Evolutionary conservation across 2,113 vertebrate species (phyloP), one percentile per base, ranked within the genome.

Genomic region (Dasyurus viverrinus): DNA sequence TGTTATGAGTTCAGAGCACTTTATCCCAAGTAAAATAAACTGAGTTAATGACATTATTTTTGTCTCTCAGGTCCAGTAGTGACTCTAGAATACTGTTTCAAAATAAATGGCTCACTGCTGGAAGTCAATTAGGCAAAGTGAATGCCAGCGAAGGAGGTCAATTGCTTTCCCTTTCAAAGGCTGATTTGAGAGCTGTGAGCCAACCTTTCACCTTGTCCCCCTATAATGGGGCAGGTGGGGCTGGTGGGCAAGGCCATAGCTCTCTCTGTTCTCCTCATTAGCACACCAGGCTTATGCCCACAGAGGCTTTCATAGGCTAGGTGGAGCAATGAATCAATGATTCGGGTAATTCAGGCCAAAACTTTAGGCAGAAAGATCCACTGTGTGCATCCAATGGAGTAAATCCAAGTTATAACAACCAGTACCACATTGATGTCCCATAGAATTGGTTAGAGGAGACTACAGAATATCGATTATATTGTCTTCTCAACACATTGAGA

Each of bases 11-110:
- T 98, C 95, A 76, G 96, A 96, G 97, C 96, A 97, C 94, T 98
- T 98, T 98, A 97, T 95, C 90, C 96, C 96, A 98, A 98, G 92
- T 92, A 98, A 98, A 98, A 97, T 96, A 98, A 98, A 98, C 96
- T 97, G 93, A 96, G 94, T 96, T 98, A 98, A 98, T 8, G 26
- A 94, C 96, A 97, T 98, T 98, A 97, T 98, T 98, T 97, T 97
- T 98, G 89, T 95, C 97, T 98, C 96, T 94, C 97, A 93, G 76
- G 92, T 95, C 36, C 93, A 94, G 95, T 96, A 91, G 97, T 97
- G 95, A 96, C 93, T 92, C 95, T 96, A 92, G 97, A 95, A 97
- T 98, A 93, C 93, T 96, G 94, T 98, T 97, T 98, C 97, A 98
- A 98, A 98, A 98, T 96, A 98, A 98, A 98, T 97, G 96, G 94